A percentile compares a stretch with the other conserved stretches of the same genome.
Evolutionary conservation across 53 echinoderm and acorn worm genomes (phyloP).

Genomic region (Henricia sp.): DNA sequence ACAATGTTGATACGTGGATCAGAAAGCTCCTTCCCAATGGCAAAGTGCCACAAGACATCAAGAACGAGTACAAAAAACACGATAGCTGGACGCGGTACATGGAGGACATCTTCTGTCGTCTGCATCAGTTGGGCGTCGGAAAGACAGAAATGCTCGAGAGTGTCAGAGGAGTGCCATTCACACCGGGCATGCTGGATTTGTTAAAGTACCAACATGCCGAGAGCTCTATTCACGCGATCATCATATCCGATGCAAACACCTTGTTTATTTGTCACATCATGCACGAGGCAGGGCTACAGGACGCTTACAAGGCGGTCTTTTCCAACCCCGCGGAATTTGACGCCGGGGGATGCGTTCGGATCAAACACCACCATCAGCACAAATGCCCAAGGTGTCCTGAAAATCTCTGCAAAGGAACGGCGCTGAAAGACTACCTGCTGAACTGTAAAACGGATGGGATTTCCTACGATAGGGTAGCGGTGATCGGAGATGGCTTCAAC

Average conservation of each 20-base stretch:
- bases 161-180: constrained; percentile 69
- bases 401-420: constrained; percentile 87
- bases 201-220: constrained; percentile 64
- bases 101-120: constrained; percentile 76
- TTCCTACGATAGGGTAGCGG: constrained; percentile 70
- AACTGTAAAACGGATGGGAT: constrained; percentile 33
- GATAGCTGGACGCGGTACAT: constrained; percentile 84
- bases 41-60: constrained; percentile 65
- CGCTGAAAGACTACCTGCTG: constrained; percentile 61
- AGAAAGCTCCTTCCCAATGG: constrained; percentile 69
- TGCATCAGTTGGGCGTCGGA: constrained; percentile 61
- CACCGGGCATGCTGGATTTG: constrained; percentile 79
- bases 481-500: constrained; percentile 91
- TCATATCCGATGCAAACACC: constrained; percentile 88
- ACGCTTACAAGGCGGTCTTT: constrained; percentile 59
- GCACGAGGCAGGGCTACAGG: constrained; percentile 34
- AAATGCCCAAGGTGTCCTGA: constrained; percentile 74
- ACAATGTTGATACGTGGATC: constrained; percentile 88
- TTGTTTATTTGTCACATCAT: constrained; percentile 79
- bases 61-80: constrained; percentile 61
- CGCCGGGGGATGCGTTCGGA: constrained; percentile 60
- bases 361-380: constrained; percentile 81
- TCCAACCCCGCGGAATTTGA: constrained; percentile 92
- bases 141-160: constrained; percentile 61
- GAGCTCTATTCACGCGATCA: constrained; percentile 67